A percentile compares a stretch with the other conserved stretches of the same genome.
Evolutionary conservation across 2,113 vertebrate species (phyloP).

Genomic region (Suricata suricatta): DNA sequence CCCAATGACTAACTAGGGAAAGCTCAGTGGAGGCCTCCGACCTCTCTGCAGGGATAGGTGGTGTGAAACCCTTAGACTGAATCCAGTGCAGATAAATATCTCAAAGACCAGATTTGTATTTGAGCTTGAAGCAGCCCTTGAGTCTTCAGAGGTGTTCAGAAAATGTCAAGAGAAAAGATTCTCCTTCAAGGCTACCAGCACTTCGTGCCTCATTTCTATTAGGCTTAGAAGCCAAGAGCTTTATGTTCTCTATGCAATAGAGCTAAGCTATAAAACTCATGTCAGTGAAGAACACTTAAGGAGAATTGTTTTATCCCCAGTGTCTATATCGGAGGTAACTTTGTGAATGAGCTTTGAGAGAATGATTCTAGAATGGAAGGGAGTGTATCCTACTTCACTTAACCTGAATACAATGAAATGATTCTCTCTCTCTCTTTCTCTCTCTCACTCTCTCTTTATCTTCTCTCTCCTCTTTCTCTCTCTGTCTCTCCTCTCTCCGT

Average conservation of each 20-base stretch:
- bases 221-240: neutral
- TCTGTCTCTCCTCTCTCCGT: neutral
- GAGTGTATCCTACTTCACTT: neutral
- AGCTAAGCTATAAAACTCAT: neutral
- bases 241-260: neutral
- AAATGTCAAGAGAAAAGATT: constrained; percentile 5
- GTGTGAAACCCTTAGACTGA: neutral
- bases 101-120: constrained; percentile 11
- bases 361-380: neutral
- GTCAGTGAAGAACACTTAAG: neutral
- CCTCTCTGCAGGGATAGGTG: neutral
- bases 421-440: too few relatives aligned
- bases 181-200: neutral
- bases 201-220: neutral
- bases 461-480: neutral
- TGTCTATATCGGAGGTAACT: neutral
- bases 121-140: neutral
- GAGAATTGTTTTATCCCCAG: neutral
- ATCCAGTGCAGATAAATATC: neutral
- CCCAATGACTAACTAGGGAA: neutral
- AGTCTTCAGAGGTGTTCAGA: neutral
- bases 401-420: neutral
- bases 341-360: neutral
- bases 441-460: neutral
- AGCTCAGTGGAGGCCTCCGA: neutral